Base-by-base conservation (phyloP, 1,140 invertebrate genomes). In the Tenebrio molitor region DNA sequence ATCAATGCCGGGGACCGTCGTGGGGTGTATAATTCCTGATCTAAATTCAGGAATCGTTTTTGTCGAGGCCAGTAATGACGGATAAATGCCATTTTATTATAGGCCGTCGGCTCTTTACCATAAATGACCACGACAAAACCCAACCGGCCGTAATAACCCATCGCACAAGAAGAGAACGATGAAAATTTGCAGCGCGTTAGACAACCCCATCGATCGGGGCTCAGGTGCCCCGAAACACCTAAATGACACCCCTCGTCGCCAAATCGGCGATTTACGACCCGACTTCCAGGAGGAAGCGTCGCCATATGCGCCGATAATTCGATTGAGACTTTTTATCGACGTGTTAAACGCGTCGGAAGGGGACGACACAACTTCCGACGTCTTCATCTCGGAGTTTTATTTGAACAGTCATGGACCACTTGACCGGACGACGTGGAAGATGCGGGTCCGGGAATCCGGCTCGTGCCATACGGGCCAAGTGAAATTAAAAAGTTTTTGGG, bases 11-110 rank as follows among this genome's bases (percentile, higher is more conserved):
- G 50, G 50, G 21, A 12, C 23, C 10, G 46, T 29, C 10, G 1
- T 25, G 23, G 50, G 21, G 50, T 58, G 50, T 58, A 58, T 66
- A 42, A 66, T 42, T 66, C 64, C 64, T 66, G 64, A 66, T 66
- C 64, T 66, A 66, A 66, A 66, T 66, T 66, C 64, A 66, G 64
- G 64, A 66, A 44, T 44, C 64, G 64, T 66, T 66, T 66, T 44
- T 29, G 34, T 66, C 44, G 50, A 58, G 50, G 50, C 50, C 50
- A 58, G 50, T 58, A 58, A 58, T 58, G 50, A 58, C 50, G 50
- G 50, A 58, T 58, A 58, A 58, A 58, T 58, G 50, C 50, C 23
- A 58, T 23, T 58, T 29, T 58, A 58, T 58, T 58, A 58, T 14
- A 58, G 50, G 50, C 50, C n/a, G 25, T 25, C 8, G 50, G 50